Percentiles rank a stretch among this genome's conserved stretches.
phyloP scores from a whole-genome alignment of 2,113 vertebrate genomes.

The Columba livia region DNA sequence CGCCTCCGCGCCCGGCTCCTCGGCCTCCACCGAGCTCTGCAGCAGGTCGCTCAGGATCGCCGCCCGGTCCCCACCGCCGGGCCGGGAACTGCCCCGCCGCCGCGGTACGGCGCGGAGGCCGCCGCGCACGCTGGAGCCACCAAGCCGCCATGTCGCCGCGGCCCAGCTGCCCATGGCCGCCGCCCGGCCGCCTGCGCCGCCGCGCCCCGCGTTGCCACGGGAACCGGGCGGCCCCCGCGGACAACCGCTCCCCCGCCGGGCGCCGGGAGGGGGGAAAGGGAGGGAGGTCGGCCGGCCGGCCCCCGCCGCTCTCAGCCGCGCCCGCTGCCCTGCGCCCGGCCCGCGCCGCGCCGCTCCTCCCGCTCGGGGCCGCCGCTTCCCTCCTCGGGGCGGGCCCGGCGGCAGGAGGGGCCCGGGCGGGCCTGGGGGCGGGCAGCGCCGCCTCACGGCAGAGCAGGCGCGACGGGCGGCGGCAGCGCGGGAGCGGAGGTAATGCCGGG shows the following conservation, averaged over 20 bases:
- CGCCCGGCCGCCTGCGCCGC: not conserved
- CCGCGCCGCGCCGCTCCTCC: not conserved
- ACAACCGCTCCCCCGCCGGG: not conserved
- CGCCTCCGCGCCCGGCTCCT: not conserved
- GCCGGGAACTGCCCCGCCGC: not conserved
- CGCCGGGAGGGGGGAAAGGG: not conserved
- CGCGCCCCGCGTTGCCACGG: not conserved
- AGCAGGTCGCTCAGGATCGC: slow-evolving; percentile 18
- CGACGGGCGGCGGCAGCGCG: not conserved
- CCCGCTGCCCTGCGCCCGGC: not conserved
- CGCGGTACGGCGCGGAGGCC: not conserved
- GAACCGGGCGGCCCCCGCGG: not conserved
- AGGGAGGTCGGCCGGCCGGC: not conserved
- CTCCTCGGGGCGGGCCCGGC: not conserved
- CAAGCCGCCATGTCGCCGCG: not conserved
- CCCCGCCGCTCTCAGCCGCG: too few species aligned
- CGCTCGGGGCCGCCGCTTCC: not conserved
- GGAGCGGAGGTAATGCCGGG: not conserved
- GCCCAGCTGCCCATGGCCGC: not conserved
- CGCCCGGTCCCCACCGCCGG: not conserved
- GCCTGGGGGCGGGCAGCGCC: not conserved
- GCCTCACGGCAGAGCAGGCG: not conserved
- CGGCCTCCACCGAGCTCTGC: not conserved
- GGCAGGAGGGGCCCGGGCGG: not conserved
- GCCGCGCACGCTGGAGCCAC: not conserved